Base-by-base conservation (phyloP, 1,140 invertebrate genomes). In the Anoplophora glabripennis region DNA sequence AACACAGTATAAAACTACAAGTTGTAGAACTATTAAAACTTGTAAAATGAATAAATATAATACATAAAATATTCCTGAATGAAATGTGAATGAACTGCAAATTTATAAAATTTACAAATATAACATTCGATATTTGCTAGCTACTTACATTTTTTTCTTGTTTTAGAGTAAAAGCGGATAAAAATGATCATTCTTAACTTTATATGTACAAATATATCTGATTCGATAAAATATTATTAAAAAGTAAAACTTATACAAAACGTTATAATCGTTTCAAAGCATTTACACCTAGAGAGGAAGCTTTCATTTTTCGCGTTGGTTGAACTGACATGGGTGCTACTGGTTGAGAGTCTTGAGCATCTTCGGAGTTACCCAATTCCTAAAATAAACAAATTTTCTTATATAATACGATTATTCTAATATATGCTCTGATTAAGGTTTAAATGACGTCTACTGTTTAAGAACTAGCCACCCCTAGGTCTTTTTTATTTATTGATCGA, bases 321-420 rank as follows among this genome's bases (percentile, higher is more conserved):
- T 90, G 89, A 67, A 90, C 88, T 54, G 89, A 90, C 75, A 90
- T 83, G 41, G 88, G 88, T 64, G 88, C 87, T 65, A 88, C 82
- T 65, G 89, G 79, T 61, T 81, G 81, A 63, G 82, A 80, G 63
- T 82, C 79, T 66, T 79, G 75, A 73, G 80, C 75, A 53, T 80
- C 76, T 77, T 77, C 75, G 73, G 64, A 57, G 37, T 55, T 75
- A 60, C 81, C 84, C 64, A 86, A 76, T 75, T 86, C 84, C 84
- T 86, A 41, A 67, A 63, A 69, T 44, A 60, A 7, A 41, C 15
- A 41, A 41, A 12, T 41, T 15, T 41, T 15, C 38, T 28, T 5
- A 28, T 14, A 11, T n/a, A 40, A 40, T n/a, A n/a, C 8, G 38
- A 40, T 40, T 40, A 4, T n/a, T 40, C 38, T 4, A 28, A 28